These are phyloP conservation scores for Sminthurides bifidus DNA, from an alignment of 1,140 invertebrate genomes.

Conservation along the genomic window DNA sequence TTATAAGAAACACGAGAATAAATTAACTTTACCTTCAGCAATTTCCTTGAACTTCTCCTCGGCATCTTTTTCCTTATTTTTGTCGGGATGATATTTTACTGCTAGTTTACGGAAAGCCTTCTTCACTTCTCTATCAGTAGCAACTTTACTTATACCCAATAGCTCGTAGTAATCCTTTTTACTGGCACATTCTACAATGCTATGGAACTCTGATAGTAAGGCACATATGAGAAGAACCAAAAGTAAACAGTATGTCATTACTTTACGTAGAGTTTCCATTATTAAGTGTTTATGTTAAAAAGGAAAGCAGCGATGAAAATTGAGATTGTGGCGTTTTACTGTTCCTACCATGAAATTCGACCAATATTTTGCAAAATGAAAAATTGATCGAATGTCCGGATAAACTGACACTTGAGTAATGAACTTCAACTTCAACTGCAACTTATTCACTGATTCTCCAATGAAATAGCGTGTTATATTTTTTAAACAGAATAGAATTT, in stretches of 20 bases:
- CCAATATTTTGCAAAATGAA: no score
- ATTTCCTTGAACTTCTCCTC: conserved; percentile 39
- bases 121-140: conserved; percentile 39
- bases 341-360: no score
- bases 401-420: no score
- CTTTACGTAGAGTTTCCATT: not conserved
- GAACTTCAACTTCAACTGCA: no score
- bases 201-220: not conserved
- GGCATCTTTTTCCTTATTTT: conserved; percentile 37
- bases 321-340: no score
- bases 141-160: conserved; percentile 36
- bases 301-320: not conserved
- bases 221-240: not conserved
- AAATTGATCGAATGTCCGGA: no score
- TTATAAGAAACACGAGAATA: not conserved
- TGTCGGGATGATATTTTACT: conserved; percentile 42
- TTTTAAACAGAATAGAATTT: no score
- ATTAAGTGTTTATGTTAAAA: not conserved
- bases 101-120: conserved; percentile 47
- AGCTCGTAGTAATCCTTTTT: conserved; percentile 38
- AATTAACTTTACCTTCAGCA: conserved; percentile 35
- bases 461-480: no score
- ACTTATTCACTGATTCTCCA: no score
- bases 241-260: not conserved
- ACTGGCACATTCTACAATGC: not conserved